Evolutionary conservation across 2,797 vertebrate species (phyloP).

Genomic region (Serranus cabrilla): DNA sequence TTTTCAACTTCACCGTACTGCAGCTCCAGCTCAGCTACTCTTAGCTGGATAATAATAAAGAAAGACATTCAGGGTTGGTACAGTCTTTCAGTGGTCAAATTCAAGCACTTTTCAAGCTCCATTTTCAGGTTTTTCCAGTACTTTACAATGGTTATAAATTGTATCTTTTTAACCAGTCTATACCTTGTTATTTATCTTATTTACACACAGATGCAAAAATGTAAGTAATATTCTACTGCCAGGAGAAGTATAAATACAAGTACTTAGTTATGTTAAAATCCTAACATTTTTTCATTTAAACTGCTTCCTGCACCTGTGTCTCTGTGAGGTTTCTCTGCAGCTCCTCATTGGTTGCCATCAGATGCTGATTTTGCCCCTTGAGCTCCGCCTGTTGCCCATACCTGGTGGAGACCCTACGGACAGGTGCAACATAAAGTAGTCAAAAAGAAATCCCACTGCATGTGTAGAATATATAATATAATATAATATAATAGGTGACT

Average conservation of each 20-base stretch:
- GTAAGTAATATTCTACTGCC: neutral
- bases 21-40: constrained; percentile 66
- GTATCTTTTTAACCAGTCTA: too few species aligned
- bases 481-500: constrained; percentile 46
- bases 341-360: constrained; percentile 85
- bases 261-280: neutral
- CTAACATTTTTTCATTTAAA: neutral
- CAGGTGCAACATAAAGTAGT: constrained; percentile 1
- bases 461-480: neutral
- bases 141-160: too few species aligned
- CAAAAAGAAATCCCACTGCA: neutral
- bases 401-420: constrained; percentile 78
- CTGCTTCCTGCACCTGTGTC: constrained; percentile 80
- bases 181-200: too few species aligned
- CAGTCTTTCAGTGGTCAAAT: too few species aligned
- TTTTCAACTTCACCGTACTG: constrained; percentile 76
- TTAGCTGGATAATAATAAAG: constrained; percentile 65
- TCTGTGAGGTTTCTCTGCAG: constrained; percentile 83
- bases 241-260: neutral
- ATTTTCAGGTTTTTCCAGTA: too few species aligned
- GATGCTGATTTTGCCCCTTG: constrained; percentile 86
- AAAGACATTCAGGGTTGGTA: too few species aligned
- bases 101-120: too few species aligned
- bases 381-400: constrained; percentile 88
- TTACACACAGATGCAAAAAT: too few species aligned